Base-by-base conservation (phyloP, 2,888 invertebrate species). In the Lottia gigantea region DNA sequence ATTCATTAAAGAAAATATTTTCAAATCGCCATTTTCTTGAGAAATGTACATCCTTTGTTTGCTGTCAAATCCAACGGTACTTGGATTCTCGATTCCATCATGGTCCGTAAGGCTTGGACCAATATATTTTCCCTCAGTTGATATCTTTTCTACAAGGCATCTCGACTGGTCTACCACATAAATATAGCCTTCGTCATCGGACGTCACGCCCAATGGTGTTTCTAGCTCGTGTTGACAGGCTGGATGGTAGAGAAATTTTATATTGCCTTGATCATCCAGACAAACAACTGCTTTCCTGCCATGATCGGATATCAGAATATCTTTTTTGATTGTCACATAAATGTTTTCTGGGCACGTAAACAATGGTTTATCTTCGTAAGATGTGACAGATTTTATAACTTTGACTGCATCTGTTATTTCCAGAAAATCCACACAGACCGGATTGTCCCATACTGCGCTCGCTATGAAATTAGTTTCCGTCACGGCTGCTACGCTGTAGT, bases 271-370 rank as follows among this genome's bases (percentile, higher is more conserved):
- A 23, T 55, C 19, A 55, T 55, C 55, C 55, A 55, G 19, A 55
- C 55, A 55, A 19, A 55, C 23, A 19, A 55, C 12, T 23, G 55
- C 19, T 23, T 55, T 55, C 23, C 23, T 55, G 19, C 55, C 55
- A 55, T 55, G 55, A 55, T 55, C 55, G 0, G 55, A 55, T 19
- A 55, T 55, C 55, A 55, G 23, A 19, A 55, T 23, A 19, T 14
- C 23, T 55, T 23, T 23, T 55, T 55, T 55, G 19, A 14, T 2
- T 3, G 55, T 55, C 11, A 55, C 55, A 3, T 11, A 55, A 12
- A 55, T 55, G 23, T 55, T 55, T 55, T 55, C 55, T 23, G 55
- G 55, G 23, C 55, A 55, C 19, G 55, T 55, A 23, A 55, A 55
- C 11, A 55, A 12, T 11, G 55, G 23, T 55, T 55, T 55, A 12